Evolutionary conservation across 2,113 vertebrate species (phyloP).

Genomic region (Brachypodius melanocephalos): DNA sequence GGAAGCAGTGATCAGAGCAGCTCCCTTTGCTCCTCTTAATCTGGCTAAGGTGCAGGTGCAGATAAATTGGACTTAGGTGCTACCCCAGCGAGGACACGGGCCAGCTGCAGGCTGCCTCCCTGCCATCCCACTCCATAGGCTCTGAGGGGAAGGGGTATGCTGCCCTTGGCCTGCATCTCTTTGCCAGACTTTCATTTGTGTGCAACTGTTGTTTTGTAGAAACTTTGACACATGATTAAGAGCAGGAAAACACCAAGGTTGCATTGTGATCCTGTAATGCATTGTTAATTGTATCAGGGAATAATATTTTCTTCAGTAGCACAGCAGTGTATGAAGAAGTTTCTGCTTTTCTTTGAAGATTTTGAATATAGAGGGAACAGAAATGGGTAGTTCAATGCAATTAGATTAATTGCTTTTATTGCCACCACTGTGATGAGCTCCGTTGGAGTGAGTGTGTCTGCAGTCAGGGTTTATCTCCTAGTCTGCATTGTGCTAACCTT

Average conservation of each 20-base stretch:
- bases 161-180: neutral
- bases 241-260: neutral
- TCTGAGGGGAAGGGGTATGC: neutral
- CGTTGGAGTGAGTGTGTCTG: neutral
- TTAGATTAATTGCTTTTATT: neutral
- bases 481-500: accelerated
- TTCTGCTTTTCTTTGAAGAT: neutral
- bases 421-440: neutral
- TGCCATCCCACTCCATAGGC: too few relatives aligned
- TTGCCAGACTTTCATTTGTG: neutral
- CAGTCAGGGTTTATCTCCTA: neutral
- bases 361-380: neutral
- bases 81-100: accelerated
- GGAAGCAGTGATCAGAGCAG: neutral
- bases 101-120: neutral
- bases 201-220: neutral
- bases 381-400: neutral
- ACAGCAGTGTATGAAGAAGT: neutral
- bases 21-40: neutral
- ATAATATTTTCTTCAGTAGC: neutral
- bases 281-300: neutral
- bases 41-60: neutral
- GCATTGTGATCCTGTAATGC: neutral
- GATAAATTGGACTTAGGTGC: accelerated
- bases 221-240: neutral